Conservation (phyloP, 2,888 invertebrate genomes). For the Latrodectus elegans region DNA sequence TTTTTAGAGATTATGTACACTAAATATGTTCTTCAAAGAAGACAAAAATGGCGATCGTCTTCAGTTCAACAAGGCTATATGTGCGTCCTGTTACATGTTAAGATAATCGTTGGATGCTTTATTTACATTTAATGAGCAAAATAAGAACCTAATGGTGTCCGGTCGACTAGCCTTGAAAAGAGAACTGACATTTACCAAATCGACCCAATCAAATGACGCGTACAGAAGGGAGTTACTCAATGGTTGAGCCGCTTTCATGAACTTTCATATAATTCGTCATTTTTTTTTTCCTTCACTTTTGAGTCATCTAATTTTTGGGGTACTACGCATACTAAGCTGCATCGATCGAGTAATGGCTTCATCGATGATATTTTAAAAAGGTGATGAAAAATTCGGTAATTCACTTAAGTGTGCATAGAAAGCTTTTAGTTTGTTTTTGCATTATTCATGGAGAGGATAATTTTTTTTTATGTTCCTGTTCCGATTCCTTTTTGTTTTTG, state of each 20-base stretch:
- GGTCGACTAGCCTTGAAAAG: conserved; percentile 39
- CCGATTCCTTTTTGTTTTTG: too few relatives aligned
- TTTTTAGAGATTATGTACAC: too few relatives aligned
- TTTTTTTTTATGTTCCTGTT: too few relatives aligned
- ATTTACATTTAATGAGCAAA: conserved; percentile 61
- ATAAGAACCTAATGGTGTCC: conserved; percentile 62
- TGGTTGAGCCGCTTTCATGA: conserved; percentile 54
- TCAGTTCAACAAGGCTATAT: neutral
- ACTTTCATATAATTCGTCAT: conserved; percentile 3
- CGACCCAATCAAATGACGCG: conserved; percentile 50
- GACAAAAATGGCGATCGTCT: conserved; percentile 19
- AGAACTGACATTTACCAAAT: conserved; percentile 33
- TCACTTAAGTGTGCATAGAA: too few relatives aligned
- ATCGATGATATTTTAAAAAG: neutral
- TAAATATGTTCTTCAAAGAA: neutral
- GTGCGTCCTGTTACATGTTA: conserved; percentile 1
- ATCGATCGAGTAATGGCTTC: neutral
- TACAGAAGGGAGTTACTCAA: conserved; percentile 36
- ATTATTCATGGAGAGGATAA: too few relatives aligned
- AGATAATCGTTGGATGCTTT: conserved; percentile 56
- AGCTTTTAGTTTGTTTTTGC: too few relatives aligned
- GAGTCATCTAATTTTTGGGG: too few relatives aligned
- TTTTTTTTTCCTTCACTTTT: neutral
- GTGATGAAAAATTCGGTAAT: neutral
- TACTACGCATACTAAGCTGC: too few relatives aligned